Evolutionary conservation across 2,888 invertebrate species (phyloP), one percentile per base, ranked within the genome.

Genomic region (Drosophila crucigera): DNA sequence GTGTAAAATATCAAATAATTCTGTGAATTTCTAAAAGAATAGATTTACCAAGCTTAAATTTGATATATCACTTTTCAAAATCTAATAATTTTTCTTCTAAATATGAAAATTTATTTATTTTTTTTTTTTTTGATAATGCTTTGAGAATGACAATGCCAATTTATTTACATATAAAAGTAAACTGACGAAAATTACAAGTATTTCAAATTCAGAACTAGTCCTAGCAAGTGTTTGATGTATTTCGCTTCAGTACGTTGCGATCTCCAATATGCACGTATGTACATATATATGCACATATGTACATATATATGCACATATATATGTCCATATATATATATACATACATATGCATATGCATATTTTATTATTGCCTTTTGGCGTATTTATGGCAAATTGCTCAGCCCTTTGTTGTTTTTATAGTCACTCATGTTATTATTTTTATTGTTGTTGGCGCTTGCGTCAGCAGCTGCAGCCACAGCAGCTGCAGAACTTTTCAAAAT

Each of bases 331-430:
- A 25, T 25, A 25, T 28, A 28, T 28, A 28, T 3, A 33, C 52
- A 33, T 22, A 54, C 31, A 39, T 19, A 56, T 43, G 25, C 71
- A 79, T 71, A 62, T 75, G 54, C 55, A 68, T 64, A 78, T 76
- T 79, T 71, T 77, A 76, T 77, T 83, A 75, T 83, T 83, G 79
- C 81, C 78, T 76, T 86, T 89, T 89, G 80, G 78, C 89, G 82
- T 85, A 84, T 89, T 89, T 84, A 86, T 89, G 85, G 72, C 78
- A 84, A 89, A 86, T 78, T 80, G 75, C 68, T 74, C 72, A 74
- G 78, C 76, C 82, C 72, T 80, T 82, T 80, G 60, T 68, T 81
- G 63, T 78, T 80, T 65, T 70, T 60, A 30, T 69, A 56, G 66
- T 31, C 31, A 56, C 35, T 55, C 16, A 9, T 41, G 37, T 54